phyloP scores from a whole-genome alignment of 2,113 vertebrate genomes.

The Otis tarda region DNA sequence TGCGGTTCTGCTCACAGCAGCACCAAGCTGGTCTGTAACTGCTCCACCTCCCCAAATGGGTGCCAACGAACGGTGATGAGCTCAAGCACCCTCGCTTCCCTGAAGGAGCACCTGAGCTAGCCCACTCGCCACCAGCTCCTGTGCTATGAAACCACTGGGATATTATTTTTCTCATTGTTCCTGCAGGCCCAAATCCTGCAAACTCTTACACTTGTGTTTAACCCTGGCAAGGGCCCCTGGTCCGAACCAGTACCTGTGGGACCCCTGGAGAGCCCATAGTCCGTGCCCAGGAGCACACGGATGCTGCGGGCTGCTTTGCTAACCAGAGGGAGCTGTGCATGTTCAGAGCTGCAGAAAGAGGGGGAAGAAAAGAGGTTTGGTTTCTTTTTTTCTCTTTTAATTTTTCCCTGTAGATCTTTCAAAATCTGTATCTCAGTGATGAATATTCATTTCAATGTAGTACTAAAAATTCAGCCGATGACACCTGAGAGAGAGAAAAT shows the following conservation, averaged over 20 bases:
- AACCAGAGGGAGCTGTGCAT: neutral
- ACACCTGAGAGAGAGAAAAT: slow-evolving; percentile 41
- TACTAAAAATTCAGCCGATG: slow-evolving; percentile 39
- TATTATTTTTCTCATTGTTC: neutral
- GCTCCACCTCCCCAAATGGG: fast-evolving
- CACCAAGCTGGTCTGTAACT: neutral
- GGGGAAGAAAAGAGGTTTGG: neutral
- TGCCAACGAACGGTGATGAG: fast-evolving
- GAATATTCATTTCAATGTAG: slow-evolving; percentile 57
- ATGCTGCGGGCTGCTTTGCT: neutral
- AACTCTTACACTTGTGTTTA: neutral
- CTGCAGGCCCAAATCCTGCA: neutral
- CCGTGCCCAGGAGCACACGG: fast-evolving
- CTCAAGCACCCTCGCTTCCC: fast-evolving
- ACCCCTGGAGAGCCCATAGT: neutral
- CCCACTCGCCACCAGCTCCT: neutral
- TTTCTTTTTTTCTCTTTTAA: neutral
- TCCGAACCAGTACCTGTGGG: neutral
- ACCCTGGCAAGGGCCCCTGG: fast-evolving
- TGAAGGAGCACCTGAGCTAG: neutral
- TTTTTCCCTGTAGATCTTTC: slow-evolving; percentile 1
- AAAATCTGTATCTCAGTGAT: slow-evolving; percentile 12
- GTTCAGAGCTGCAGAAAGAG: neutral
- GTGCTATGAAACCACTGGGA: neutral
- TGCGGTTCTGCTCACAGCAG: neutral